Conservation (phyloP, 2,797 vertebrate species). For the Catamblyrhynchus diadema region DNA sequence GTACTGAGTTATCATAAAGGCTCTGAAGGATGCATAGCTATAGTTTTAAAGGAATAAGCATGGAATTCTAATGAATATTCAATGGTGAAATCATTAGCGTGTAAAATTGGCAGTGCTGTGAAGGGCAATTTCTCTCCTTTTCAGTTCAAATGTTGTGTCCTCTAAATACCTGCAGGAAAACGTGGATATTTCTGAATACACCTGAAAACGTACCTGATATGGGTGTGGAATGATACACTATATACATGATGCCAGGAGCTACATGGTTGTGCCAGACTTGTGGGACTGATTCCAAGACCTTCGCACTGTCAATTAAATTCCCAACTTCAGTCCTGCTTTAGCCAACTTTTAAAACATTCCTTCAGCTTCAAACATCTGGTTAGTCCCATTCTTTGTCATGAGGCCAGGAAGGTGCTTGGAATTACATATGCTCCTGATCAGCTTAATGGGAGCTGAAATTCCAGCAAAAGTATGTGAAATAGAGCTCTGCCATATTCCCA, state of each 20-base stretch:
- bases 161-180: neutral
- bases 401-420: neutral
- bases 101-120: neutral
- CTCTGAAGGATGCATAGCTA: neutral
- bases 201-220: neutral
- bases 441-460: neutral
- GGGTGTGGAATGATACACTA: neutral
- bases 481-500: neutral
- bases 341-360: neutral
- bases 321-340: neutral
- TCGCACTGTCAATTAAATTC: neutral
- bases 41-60: neutral
- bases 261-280: accelerated
- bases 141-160: neutral
- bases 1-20: neutral
- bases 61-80: neutral
- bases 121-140: neutral
- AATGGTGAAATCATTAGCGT: neutral
- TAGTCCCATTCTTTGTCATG: neutral
- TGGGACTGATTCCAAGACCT: neutral
- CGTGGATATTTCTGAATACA: neutral
- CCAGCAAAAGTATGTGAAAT: neutral
- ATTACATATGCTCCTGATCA: neutral
- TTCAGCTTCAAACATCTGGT: neutral
- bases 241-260: neutral